phyloP scores from a whole-genome alignment of 2,797 vertebrate species.

The Pipistrellus nathusii region DNA sequence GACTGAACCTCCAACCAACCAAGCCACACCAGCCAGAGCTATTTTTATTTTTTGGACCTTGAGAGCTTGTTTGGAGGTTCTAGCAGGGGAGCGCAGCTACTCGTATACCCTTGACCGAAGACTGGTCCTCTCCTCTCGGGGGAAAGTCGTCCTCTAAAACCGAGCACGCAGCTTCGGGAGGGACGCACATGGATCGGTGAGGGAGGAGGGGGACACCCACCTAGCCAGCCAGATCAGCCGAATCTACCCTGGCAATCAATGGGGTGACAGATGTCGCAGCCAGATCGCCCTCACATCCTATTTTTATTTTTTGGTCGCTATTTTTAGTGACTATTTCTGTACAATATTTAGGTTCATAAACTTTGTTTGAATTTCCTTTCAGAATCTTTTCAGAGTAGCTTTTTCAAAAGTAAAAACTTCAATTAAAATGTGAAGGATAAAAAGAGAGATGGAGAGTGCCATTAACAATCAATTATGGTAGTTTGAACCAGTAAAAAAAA shows the following conservation, averaged over 20 bases:
- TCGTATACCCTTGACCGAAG: no score
- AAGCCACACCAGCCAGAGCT: neutral
- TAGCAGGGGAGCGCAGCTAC: no score
- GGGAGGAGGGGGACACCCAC: no score
- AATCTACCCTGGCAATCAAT: no score
- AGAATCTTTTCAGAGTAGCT: neutral
- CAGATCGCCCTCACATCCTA: no score
- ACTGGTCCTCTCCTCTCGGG: no score
- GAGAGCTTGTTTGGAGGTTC: no score
- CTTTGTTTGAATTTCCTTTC: conserved; percentile 35
- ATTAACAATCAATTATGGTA: neutral
- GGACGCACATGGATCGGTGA: no score
- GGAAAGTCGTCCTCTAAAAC: no score
- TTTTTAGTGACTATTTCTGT: conserved; percentile 39
- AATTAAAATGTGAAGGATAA: conserved; percentile 5
- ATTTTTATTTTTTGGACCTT: neutral
- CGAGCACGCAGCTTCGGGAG: no score
- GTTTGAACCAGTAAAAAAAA: conserved; percentile 21
- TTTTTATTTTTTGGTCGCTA: neutral
- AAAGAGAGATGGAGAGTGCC: neutral
- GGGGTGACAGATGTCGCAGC: no score
- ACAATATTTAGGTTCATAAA: conserved; percentile 33
- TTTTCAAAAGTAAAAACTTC: conserved; percentile 29
- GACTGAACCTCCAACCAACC: neutral
- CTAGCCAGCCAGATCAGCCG: no score